phyloP scores from a whole-genome alignment of 2,888 invertebrate species.

The Noctuana brunneofusca region DNA sequence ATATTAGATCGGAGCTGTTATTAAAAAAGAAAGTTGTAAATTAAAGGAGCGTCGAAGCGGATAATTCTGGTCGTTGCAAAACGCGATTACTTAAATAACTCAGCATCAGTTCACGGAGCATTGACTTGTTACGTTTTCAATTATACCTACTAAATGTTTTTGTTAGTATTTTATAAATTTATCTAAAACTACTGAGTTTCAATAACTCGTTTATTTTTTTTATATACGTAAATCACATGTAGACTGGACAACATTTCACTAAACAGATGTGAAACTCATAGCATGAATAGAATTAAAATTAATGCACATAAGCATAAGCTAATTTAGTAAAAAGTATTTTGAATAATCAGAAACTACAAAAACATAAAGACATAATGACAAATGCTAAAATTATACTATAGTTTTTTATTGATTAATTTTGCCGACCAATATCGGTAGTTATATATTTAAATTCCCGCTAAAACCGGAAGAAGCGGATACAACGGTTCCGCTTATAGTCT shows the following conservation, averaged over 20 bases:
- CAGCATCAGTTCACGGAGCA: slow-evolving; percentile 11
- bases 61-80: slow-evolving; percentile 26
- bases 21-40: slow-evolving; percentile 26
- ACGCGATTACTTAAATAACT: slow-evolving; percentile 21
- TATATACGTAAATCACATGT: too few species aligned
- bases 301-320: too few species aligned
- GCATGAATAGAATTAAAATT: too few species aligned
- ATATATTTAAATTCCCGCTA: not conserved
- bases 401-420: not conserved
- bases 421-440: not conserved
- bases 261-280: too few species aligned
- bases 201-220: too few species aligned
- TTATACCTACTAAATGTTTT: not conserved
- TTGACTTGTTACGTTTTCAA: slow-evolving; percentile 1
- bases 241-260: too few species aligned
- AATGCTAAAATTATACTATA: too few species aligned
- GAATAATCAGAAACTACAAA: too few species aligned
- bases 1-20: not conserved
- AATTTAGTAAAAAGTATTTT: too few species aligned
- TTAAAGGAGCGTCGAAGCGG: slow-evolving; percentile 21
- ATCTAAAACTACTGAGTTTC: not conserved
- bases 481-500: too few species aligned
- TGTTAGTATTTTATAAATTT: not conserved
- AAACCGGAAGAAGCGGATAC: not conserved
- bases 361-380: too few species aligned